Percentiles rank a stretch among this genome's conserved stretches.
Conservation (phyloP, 2,797 vertebrate species). For the Alexandromys oeconomus region DNA sequence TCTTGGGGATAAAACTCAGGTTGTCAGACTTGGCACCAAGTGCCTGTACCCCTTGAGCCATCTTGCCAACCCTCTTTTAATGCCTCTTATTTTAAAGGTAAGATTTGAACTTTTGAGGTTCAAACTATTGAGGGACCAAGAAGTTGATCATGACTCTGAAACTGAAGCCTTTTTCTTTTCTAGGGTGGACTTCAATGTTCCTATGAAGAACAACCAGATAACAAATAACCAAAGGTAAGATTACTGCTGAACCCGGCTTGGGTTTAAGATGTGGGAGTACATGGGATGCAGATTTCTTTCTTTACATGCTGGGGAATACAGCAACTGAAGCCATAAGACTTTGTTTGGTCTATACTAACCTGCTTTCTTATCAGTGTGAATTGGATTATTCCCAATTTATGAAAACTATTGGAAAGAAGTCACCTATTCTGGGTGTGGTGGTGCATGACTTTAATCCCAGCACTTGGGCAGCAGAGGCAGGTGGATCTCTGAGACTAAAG, state of each 20-base stretch:
- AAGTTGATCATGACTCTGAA: constrained; percentile 50
- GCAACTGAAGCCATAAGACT: constrained; percentile 3
- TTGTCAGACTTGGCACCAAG: background rate
- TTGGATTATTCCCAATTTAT: constrained; percentile 1
- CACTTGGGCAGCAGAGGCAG: background rate
- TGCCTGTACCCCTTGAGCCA: background rate
- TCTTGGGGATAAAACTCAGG: background rate
- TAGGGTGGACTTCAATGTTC: constrained; percentile 99
- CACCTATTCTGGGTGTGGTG: background rate
- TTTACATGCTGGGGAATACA: constrained; percentile 53
- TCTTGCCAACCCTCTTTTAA: constrained; percentile 14
- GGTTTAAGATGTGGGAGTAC: background rate
- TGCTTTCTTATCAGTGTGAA: background rate
- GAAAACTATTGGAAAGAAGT: constrained; percentile 2
- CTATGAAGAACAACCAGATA: constrained; percentile 99
- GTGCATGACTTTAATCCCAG: background rate
- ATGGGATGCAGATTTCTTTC: background rate
- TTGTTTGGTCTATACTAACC: constrained; percentile 21
- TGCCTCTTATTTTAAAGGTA: constrained; percentile 43
- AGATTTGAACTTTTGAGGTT: constrained; percentile 46
- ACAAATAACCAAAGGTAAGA: constrained; percentile 99
- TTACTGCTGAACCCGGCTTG: background rate
- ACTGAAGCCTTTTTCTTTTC: constrained; percentile 69
- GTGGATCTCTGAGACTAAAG: background rate
- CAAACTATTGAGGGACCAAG: background rate